Evolutionary conservation across 2,888 invertebrate genomes (phyloP).

Genomic region (Monopis laevigella): DNA sequence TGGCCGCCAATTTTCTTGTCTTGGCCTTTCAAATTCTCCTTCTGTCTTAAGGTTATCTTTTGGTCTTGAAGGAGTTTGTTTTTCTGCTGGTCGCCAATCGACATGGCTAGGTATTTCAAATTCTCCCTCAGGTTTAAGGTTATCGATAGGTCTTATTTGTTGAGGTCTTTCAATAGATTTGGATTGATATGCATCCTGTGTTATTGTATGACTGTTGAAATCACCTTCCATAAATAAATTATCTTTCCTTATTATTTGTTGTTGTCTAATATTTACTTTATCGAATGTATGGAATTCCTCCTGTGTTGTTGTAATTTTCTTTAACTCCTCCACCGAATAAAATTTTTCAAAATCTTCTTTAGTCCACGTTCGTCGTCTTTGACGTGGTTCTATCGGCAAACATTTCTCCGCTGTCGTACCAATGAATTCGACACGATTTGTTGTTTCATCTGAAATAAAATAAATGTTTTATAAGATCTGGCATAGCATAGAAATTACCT

Average conservation of each 20-base stretch:
- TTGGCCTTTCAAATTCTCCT: conserved; percentile 41
- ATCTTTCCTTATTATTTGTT: conserved; percentile 48
- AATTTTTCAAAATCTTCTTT: conserved; percentile 79
- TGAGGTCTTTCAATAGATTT: conserved; percentile 38
- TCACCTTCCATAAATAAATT: conserved; percentile 61
- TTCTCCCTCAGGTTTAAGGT: conserved; percentile 47
- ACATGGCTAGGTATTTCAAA: conserved; percentile 42
- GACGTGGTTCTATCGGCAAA: conserved; percentile 64
- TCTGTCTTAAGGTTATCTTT: conserved; percentile 44
- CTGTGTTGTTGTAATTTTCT: conserved; percentile 72
- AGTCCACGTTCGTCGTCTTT: conserved; percentile 74
- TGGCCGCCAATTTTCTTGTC: conserved; percentile 47
- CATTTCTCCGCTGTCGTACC: conserved; percentile 73
- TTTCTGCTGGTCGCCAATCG: conserved; percentile 43
- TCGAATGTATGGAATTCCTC: conserved; percentile 73
- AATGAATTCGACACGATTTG: conserved; percentile 74
- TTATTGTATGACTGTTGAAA: conserved; percentile 55
- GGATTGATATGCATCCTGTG: conserved; percentile 40
- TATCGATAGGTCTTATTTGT: conserved; percentile 42
- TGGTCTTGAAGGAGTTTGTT: conserved; percentile 31
- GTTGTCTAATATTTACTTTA: conserved; percentile 58
- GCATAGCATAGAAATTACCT: too few species aligned
- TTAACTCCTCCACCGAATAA: conserved; percentile 65
- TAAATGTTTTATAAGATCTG: too few species aligned
- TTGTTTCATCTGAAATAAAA: conserved; percentile 71